Evolutionary conservation across 2,797 vertebrate species (phyloP), one percentile per base, ranked within the genome.

Genomic region (Tragelaphus oryx): DNA sequence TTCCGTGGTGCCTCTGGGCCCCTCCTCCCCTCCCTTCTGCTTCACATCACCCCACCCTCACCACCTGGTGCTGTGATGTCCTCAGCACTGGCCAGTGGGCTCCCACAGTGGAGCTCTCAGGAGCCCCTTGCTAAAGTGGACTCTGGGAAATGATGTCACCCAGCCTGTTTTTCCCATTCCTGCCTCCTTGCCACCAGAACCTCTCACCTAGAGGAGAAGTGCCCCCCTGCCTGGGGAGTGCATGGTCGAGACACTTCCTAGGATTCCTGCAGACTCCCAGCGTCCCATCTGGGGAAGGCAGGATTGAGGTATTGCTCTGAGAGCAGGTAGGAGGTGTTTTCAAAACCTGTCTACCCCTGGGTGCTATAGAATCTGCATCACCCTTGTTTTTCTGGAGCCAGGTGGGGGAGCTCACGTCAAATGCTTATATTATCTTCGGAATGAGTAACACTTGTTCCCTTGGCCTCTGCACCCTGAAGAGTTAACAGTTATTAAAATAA

Each of bases 401-500:
- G 20, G 11, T 48, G 1, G 2, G 13, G 33, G 44, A 9, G 16
- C 57, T 28, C 54, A 13, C 13, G 37, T 55, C 28, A 78, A 28
- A 37, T 68, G 48, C n/a, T 84, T 75, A 28, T 12, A 1, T 50
- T 57, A 8, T 92, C 33, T 89, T 54, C n/a, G 18, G n/a, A 74
- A 74, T 87, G 87, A 60, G n/a, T 68, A 54, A 59, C 11, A 17
- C 22, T 18, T 13, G 28, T 74, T 48, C 18, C 14, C 30, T 55
- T 75, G 92, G 78, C 71, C 60, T 85, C 24, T 26, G 82, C 26
- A 50, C 62, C 30, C 46, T 14, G 10, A 89, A 71, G n/a, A 84
- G 55, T 80, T 85, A 13, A 17, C 8, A 81, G 50, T 95, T 88
- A 91, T 88, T 83, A 87, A 80, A 85, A 87, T 93, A 95, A 91